Percentiles rank a stretch among this genome's conserved stretches.
These are phyloP conservation scores for Metopolophium dirhodum DNA, from an alignment of 1,140 invertebrate species.

Conservation along the genomic window DNA sequence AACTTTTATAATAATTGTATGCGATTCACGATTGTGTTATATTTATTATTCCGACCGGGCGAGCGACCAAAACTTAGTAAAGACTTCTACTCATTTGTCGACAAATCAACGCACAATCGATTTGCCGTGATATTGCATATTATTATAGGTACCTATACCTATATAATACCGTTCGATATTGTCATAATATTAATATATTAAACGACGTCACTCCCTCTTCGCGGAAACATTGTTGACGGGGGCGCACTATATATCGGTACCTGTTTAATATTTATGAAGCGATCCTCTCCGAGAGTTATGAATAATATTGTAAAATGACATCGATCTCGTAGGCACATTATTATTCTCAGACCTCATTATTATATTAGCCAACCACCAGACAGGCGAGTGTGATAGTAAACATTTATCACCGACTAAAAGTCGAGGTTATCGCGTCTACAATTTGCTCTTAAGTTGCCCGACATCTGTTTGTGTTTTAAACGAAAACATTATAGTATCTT, in stretches of 20 bases:
- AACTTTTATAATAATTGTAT: not conserved
- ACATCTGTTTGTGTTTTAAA: constrained; percentile 14
- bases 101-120: not conserved
- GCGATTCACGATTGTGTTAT: not conserved
- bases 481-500: not conserved
- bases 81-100: not conserved
- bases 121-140: not conserved
- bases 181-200: too few relatives aligned
- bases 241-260: not conserved
- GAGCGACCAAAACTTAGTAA: not conserved
- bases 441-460: not conserved
- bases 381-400: not conserved
- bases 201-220: not conserved
- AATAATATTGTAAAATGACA: not conserved
- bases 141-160: not conserved
- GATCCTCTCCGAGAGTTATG: not conserved
- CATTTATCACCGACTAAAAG: not conserved
- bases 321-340: not conserved
- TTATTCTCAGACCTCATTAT: not conserved
- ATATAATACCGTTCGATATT: too few relatives aligned
- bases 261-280: not conserved
- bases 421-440: constrained; percentile 7
- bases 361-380: not conserved
- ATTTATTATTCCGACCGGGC: not conserved
- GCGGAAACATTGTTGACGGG: not conserved